A percentile compares a stretch with the other conserved stretches of the same genome.
These are phyloP conservation scores for Polypterus senegalus DNA, from an alignment of 2,113 vertebrate genomes.

Conservation along the genomic window DNA sequence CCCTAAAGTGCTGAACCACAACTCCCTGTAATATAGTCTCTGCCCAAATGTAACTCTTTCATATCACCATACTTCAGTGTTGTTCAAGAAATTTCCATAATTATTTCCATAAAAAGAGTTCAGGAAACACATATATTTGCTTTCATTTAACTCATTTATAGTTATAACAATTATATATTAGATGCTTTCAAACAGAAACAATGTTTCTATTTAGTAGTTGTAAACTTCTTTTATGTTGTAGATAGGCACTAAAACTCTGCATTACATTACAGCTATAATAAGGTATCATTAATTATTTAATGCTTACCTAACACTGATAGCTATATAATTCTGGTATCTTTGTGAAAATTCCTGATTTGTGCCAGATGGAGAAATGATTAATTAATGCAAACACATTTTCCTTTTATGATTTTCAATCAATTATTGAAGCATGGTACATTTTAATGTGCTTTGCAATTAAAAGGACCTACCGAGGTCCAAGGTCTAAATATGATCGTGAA, in stretches of 20 bases:
- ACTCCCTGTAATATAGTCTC: too few species aligned
- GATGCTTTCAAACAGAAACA: too few species aligned
- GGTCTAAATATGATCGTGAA: conserved; percentile 1
- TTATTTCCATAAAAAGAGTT: too few species aligned
- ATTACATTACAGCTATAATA: conserved; percentile 23
- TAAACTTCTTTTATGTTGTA: too few species aligned
- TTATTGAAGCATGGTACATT: conserved; percentile 25
- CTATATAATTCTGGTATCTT: conserved; percentile 12
- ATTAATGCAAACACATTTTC: conserved; percentile 28
- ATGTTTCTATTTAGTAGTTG: too few species aligned
- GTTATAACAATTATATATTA: too few species aligned
- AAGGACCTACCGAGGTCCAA: background rate
- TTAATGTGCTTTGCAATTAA: conserved; percentile 19
- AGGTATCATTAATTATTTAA: conserved; percentile 26
- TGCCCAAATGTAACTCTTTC: too few species aligned
- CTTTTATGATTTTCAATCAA: conserved; percentile 29
- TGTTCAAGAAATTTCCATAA: too few species aligned
- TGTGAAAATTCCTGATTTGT: conserved; percentile 25
- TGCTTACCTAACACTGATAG: conserved; percentile 12
- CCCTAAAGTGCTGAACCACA: too few species aligned
- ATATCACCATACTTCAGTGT: too few species aligned
- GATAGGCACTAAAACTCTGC: conserved; percentile 7
- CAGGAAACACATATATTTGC: too few species aligned
- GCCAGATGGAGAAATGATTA: conserved; percentile 21
- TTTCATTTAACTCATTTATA: too few species aligned